phyloP scores from a whole-genome alignment of 2,797 vertebrate genomes.

The Scarus forsteni region DNA sequence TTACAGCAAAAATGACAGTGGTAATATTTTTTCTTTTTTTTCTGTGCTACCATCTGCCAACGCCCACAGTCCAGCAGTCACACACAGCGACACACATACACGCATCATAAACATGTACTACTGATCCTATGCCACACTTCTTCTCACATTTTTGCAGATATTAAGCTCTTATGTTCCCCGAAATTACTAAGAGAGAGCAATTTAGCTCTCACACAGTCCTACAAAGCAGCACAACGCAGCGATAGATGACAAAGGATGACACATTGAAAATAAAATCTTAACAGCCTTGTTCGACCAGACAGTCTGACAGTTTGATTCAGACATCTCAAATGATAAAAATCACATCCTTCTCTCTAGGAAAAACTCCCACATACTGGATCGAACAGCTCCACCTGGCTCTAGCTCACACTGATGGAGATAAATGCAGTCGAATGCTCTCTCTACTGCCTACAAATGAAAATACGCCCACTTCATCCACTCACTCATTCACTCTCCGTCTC shows the following conservation, averaged over 20 bases:
- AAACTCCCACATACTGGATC: conserved; percentile 8
- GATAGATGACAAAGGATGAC: conserved; percentile 50
- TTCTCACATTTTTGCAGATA: conserved; percentile 50
- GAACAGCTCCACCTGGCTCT: conserved; percentile 22
- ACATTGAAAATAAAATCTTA: conserved; percentile 37
- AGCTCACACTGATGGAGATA: conserved; percentile 28
- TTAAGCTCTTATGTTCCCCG: conserved; percentile 50
- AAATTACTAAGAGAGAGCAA: conserved; percentile 35
- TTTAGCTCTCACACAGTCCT: conserved; percentile 19
- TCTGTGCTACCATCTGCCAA: conserved; percentile 74
- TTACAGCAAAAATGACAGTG: conserved; percentile 48
- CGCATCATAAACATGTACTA: conserved; percentile 34
- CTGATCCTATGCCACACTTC: conserved; percentile 47
- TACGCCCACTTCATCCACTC: conserved; percentile 59
- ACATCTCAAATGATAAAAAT: conserved; percentile 27
- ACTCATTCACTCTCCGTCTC: conserved; percentile 27
- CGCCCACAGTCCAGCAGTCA: conserved; percentile 57
- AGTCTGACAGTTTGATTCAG: conserved; percentile 15
- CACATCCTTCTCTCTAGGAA: neutral
- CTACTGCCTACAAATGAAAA: conserved; percentile 33
- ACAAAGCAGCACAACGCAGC: conserved; percentile 33
- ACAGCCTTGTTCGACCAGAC: conserved; percentile 42
- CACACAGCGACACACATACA: conserved; percentile 26
- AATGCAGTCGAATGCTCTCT: conserved; percentile 31
- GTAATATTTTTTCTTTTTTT: conserved; percentile 54